Conservation (phyloP, 1,140 invertebrate genomes). For the Halotydeus destructor region DNA sequence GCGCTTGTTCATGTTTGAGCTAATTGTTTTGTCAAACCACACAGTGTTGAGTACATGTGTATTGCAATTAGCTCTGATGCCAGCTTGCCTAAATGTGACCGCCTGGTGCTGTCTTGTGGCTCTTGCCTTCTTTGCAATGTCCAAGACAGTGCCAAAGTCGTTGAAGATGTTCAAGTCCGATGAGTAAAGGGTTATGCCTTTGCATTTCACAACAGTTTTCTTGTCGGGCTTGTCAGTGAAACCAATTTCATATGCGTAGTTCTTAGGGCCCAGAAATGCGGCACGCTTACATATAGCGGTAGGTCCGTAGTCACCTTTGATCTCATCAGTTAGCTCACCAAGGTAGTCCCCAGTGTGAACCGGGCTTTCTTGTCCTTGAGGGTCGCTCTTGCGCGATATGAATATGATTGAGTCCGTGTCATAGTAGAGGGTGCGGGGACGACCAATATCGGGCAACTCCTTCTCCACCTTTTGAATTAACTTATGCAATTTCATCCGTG, state of each 20-base stretch:
- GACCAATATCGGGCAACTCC: too few relatives aligned
- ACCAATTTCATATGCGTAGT: slow-evolving; percentile 5
- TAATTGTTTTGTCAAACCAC: too few relatives aligned
- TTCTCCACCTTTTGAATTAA: slow-evolving; percentile 4
- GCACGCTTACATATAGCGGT: neutral
- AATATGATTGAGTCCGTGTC: slow-evolving; percentile 1
- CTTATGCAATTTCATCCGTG: neutral
- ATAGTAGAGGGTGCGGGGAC: neutral
- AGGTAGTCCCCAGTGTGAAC: slow-evolving; percentile 7
- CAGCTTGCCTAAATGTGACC: too few relatives aligned
- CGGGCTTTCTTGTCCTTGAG: too few relatives aligned
- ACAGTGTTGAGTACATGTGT: too few relatives aligned
- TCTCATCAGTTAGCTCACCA: slow-evolving; percentile 9
- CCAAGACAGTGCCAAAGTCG: too few relatives aligned
- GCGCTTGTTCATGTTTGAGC: too few relatives aligned
- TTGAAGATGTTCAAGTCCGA: too few relatives aligned
- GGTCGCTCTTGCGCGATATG: neutral
- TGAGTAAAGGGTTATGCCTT: too few relatives aligned
- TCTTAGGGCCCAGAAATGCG: slow-evolving; percentile 2
- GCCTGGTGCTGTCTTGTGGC: too few relatives aligned
- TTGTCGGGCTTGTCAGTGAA: neutral
- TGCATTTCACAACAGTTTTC: neutral
- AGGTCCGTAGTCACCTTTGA: neutral
- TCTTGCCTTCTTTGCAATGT: too few relatives aligned
- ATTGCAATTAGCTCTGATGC: too few relatives aligned